Evolutionary conservation across 2,888 invertebrate genomes (phyloP).

Genomic region (Silvanus unidentatus): DNA sequence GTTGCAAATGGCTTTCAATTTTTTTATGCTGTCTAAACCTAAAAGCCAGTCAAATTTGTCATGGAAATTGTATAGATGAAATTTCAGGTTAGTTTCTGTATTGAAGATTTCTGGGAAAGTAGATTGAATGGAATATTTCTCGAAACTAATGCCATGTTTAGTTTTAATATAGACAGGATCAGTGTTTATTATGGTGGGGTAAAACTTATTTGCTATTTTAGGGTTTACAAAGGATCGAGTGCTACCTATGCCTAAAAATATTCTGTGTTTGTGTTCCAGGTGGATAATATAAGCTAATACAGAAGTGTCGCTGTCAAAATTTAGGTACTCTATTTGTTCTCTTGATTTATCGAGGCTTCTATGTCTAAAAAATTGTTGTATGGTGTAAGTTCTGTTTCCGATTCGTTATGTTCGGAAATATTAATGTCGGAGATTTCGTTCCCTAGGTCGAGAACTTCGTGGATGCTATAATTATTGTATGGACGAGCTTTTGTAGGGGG

Average conservation of each 20-base stretch:
- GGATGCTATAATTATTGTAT: no score
- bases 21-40: no score
- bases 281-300: slow-evolving; percentile 5
- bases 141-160: not conserved
- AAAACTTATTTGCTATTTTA: slow-evolving; percentile 5
- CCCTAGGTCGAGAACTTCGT: no score
- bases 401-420: not conserved
- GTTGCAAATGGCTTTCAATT: no score
- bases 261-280: slow-evolving; percentile 2
- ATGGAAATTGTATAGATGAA: no score
- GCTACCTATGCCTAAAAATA: slow-evolving; percentile 13
- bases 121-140: not conserved
- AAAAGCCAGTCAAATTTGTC: no score
- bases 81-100: no score
- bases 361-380: not conserved
- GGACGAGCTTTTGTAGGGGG: no score
- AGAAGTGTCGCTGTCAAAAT: not conserved
- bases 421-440: not conserved
- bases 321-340: not conserved
- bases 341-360: not conserved
- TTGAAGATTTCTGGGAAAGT: no score
- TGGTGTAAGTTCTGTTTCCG: not conserved
- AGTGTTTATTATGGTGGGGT: not conserved
- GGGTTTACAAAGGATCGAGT: slow-evolving; percentile 18
- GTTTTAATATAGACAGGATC: slow-evolving; percentile 4